Evolutionary conservation across 2,797 vertebrate genomes (phyloP), one percentile per base, ranked within the genome.

Genomic region (Neosilurus mollespiculum): DNA sequence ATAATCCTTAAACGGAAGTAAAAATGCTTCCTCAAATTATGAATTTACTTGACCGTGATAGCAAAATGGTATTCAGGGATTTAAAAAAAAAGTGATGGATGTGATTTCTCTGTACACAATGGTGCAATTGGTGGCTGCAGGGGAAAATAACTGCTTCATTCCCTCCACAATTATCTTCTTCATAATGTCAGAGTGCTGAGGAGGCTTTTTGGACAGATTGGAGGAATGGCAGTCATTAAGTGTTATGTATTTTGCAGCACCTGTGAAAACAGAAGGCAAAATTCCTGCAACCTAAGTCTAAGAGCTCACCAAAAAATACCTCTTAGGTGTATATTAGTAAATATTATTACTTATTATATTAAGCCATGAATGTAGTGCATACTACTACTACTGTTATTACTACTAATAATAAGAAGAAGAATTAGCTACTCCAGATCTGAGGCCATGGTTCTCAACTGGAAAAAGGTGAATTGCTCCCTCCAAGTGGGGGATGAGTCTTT

Each of bases 151-250:
- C 73, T 80, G 64, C 72, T 65, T 83, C 26, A 76, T 70, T 80
- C 85, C 49, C 62, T 69, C 10, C 51, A 59, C 84, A 75, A 82
- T 85, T 83, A 83, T 83, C 81, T 61, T 64, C 64, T 66, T 65
- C 69, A 80, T 75, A 80, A 76, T 77, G 43, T 80, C 53, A 80
- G 30, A 80, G 70, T 56, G 67, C 78, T 56, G 78, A 51, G 64
- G 62, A 51, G 15, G 54, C 15, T 65, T 20, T 72, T 53, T 26
- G 58, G 81, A 83, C 62, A 79, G 65, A 80, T 61, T 69, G 71
- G 30, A 83, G 61, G 54, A 67, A 80, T 79, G 54, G 61, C 81
- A 75, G 81, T 61, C 80, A 80, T 86, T 86, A 82, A 37, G 61
- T 16, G 4, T 56, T 75, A 53, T 75, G 24, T 73, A 26, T 75